A percentile compares a stretch with the other conserved stretches of the same genome.
Conservation (phyloP, 2,113 vertebrate species). For the Vidua chalybeata region DNA sequence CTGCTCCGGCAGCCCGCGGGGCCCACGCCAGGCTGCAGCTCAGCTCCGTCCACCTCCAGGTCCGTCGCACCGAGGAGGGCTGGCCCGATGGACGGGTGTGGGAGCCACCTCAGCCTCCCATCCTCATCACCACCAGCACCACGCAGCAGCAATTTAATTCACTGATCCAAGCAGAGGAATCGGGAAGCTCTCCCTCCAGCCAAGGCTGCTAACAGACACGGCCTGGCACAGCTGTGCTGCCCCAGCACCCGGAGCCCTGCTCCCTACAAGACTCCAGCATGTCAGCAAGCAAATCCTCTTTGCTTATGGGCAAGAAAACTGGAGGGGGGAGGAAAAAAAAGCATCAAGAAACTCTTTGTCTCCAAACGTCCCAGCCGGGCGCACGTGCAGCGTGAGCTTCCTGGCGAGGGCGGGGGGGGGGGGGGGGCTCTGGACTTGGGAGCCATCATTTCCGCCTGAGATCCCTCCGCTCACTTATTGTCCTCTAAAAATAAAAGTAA, state of each 20-base stretch:
- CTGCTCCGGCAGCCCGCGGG: neutral
- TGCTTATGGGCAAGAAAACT: constrained; percentile 33
- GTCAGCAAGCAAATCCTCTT: constrained; percentile 12
- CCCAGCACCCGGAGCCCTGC: neutral
- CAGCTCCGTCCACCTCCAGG: neutral
- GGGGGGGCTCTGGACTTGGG: neutral
- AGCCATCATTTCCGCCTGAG: constrained; percentile 24
- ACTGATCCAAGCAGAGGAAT: neutral
- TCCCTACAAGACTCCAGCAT: neutral
- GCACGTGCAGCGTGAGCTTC: constrained; percentile 39
- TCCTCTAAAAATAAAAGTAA: constrained; percentile 51
- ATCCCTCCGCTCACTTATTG: neutral
- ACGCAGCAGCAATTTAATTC: accelerated
- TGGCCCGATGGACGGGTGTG: accelerated
- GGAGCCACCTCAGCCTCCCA: neutral
- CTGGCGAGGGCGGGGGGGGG: neutral
- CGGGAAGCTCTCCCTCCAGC: accelerated
- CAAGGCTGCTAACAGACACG: neutral
- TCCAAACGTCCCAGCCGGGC: neutral
- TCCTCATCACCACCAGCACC: neutral
- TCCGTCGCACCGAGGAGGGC: neutral
- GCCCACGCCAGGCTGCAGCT: neutral
- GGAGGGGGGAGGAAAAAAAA: neutral
- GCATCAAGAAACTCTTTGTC: constrained; percentile 65
- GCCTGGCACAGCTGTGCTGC: neutral